Evolutionary conservation across 2,888 invertebrate genomes (phyloP).

Genomic region (Fissipunctia ypsillon): DNA sequence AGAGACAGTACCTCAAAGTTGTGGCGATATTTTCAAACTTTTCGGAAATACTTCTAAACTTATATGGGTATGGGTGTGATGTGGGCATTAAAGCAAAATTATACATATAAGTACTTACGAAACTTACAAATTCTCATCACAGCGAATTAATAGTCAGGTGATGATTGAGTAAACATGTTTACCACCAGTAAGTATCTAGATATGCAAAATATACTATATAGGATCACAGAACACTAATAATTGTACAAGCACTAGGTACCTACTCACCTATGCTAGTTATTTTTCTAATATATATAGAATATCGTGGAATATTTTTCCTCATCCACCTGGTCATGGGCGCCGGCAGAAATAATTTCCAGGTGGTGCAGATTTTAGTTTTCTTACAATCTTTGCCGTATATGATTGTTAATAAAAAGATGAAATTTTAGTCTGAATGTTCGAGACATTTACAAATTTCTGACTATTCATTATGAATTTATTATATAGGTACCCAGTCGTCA

Average conservation of each 20-base stretch:
- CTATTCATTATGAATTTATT: too few species aligned
- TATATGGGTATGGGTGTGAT: too few species aligned
- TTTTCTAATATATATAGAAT: not conserved
- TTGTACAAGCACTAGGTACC: not conserved
- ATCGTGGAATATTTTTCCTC: not conserved
- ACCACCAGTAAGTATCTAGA: not conserved
- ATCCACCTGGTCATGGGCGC: constrained; percentile 10
- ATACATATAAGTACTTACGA: too few species aligned
- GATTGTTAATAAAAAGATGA: too few species aligned
- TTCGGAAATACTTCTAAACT: too few species aligned
- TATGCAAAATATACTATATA: not conserved
- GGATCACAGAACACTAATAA: not conserved
- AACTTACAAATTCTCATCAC: not conserved
- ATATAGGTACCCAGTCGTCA: too few species aligned
- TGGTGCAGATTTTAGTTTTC: too few species aligned
- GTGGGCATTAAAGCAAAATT: not conserved
- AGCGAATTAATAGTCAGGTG: not conserved
- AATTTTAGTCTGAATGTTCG: too few species aligned
- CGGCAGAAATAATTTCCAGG: too few species aligned
- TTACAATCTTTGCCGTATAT: too few species aligned
- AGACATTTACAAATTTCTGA: too few species aligned
- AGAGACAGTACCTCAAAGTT: not conserved
- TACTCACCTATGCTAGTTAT: not conserved
- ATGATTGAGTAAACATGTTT: not conserved
- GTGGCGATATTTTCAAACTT: not conserved